A percentile compares a stretch with the other conserved stretches of the same genome.
Evolutionary conservation across 2,888 invertebrate species (phyloP).

Genomic region (Pocota personata): DNA sequence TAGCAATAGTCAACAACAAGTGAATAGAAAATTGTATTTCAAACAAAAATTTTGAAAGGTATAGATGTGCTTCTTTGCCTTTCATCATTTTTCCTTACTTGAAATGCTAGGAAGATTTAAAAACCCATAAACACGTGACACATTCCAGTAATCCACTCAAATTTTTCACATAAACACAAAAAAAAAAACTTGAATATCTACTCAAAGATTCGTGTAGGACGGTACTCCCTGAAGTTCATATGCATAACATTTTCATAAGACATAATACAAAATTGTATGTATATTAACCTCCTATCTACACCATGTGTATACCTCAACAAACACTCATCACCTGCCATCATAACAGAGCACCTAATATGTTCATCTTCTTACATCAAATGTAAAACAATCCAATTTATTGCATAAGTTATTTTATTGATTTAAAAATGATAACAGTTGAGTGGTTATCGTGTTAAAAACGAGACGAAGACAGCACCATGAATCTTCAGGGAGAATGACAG

Average conservation of each 20-base stretch:
- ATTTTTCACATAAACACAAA: neutral
- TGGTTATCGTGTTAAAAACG: slow-evolving; percentile 34
- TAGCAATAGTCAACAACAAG: too few species aligned
- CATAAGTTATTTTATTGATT: slow-evolving; percentile 58
- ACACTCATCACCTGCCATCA: slow-evolving; percentile 1
- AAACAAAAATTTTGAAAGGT: too few species aligned
- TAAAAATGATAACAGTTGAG: slow-evolving; percentile 45
- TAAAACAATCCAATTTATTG: slow-evolving; percentile 60
- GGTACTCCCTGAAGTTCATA: neutral
- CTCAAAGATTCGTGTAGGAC: neutral
- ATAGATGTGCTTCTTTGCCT: too few species aligned
- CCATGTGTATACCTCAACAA: neutral
- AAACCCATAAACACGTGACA: too few species aligned
- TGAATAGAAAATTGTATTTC: too few species aligned
- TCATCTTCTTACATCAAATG: slow-evolving; percentile 37
- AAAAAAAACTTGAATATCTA: neutral
- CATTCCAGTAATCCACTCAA: neutral
- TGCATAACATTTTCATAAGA: neutral
- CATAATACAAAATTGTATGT: neutral
- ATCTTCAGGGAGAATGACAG: neutral
- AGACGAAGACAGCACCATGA: neutral
- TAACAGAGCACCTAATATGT: slow-evolving; percentile 13
- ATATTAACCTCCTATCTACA: neutral
- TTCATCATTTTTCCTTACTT: too few species aligned
- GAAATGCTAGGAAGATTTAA: too few species aligned